phyloP scores from a whole-genome alignment of 2,113 vertebrate genomes.

The Casuarius casuarius region DNA sequence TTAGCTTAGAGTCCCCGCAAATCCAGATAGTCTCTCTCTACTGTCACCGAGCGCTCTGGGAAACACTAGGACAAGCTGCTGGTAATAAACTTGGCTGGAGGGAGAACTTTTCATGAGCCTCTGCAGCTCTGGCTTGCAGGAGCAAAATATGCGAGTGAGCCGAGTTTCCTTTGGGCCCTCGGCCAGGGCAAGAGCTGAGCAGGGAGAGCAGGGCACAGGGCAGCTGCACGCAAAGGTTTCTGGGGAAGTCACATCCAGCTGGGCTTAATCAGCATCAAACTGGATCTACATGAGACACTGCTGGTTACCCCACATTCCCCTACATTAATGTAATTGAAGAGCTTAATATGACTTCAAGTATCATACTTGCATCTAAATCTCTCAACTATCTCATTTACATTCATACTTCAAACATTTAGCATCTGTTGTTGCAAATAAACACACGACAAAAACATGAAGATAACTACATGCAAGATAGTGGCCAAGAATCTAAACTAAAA shows the following conservation, averaged over 20 bases:
- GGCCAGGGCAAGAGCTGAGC: neutral
- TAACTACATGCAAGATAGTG: neutral
- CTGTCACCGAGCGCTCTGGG: neutral
- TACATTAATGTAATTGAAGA: neutral
- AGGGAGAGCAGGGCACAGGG: neutral
- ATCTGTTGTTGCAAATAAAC: neutral
- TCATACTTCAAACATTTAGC: neutral
- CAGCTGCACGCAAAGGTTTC: neutral
- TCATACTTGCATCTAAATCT: neutral
- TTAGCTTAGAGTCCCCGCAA: neutral
- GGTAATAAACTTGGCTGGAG: neutral
- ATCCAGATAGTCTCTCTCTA: neutral
- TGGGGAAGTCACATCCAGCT: neutral
- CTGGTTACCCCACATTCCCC: neutral
- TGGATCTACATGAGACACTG: neutral
- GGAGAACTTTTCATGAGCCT: neutral
- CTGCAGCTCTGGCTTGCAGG: neutral
- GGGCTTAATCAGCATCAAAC: neutral
- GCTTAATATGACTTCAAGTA: neutral
- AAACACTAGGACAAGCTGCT: neutral
- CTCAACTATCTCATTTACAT: neutral
- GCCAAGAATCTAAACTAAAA: neutral
- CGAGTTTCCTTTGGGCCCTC: neutral
- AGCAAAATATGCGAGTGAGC: neutral
- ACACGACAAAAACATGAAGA: neutral